phyloP scores from a whole-genome alignment of 1,140 invertebrate species.

The Solenopsis invicta region DNA sequence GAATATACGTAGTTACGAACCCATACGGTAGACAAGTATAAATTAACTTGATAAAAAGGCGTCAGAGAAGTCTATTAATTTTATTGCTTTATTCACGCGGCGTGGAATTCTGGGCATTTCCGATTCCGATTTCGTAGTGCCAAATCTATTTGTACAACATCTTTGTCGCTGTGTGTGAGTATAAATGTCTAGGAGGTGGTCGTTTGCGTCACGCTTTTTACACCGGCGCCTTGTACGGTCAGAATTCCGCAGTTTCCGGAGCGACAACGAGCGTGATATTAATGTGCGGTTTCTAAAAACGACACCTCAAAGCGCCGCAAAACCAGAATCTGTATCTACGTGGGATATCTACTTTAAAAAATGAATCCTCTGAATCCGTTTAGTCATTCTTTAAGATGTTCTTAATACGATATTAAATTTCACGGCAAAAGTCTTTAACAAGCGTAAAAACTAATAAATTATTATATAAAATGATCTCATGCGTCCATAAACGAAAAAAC shows the following conservation, averaged over 20 bases:
- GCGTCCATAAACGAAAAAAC: neutral
- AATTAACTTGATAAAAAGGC: conserved; percentile 30
- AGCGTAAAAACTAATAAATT: neutral
- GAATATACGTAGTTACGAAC: conserved; percentile 18
- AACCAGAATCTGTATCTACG: neutral
- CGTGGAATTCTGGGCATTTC: conserved; percentile 29
- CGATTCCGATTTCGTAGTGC: conserved; percentile 19
- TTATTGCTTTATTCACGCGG: conserved; percentile 23
- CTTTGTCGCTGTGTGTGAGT: conserved; percentile 18
- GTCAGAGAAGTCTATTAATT: conserved; percentile 40
- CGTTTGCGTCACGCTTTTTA: conserved; percentile 67
- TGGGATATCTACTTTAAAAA: conserved; percentile 34
- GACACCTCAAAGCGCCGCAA: conserved; percentile 15
- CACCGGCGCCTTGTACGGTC: conserved; percentile 15
- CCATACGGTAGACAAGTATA: conserved; percentile 16
- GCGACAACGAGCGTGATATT: conserved; percentile 51
- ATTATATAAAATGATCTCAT: conserved; percentile 15
- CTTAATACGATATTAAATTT: conserved; percentile 2
- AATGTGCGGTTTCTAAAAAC: conserved; percentile 49
- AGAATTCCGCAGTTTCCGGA: conserved; percentile 65
- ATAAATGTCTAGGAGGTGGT: conserved; percentile 55
- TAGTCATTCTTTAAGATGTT: conserved; percentile 31
- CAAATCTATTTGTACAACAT: conserved; percentile 32
- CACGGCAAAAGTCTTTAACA: neutral
- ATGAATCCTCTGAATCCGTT: conserved; percentile 14